Evolutionary conservation across 2,113 vertebrate genomes (phyloP).

Genomic region (Ammodytes dubius): DNA sequence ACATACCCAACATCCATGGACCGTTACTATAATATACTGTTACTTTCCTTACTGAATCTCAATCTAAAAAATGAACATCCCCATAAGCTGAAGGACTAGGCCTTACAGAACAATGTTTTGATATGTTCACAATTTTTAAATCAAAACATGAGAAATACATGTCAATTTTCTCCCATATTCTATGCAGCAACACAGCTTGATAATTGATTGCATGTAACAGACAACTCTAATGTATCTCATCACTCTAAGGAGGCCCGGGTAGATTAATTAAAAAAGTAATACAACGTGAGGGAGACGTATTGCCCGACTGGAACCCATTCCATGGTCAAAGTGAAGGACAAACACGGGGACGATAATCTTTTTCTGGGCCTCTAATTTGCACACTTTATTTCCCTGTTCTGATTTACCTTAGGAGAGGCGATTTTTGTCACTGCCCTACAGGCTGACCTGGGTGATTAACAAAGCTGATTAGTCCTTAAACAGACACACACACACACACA

Average conservation of each 20-base stretch:
- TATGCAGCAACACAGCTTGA: conserved; percentile 59
- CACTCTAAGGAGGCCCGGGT: conserved; percentile 70
- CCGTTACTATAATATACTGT: conserved; percentile 19
- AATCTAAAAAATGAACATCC: conserved; percentile 36
- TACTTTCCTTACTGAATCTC: conserved; percentile 45
- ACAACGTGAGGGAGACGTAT: conserved; percentile 67
- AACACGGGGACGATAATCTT: conserved; percentile 69
- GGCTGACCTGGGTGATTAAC: conserved; percentile 78
- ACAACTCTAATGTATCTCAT: conserved; percentile 67
- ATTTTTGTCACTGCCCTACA: conserved; percentile 60
- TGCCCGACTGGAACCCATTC: conserved; percentile 68
- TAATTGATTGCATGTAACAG: conserved; percentile 67
- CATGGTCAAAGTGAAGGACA: conserved; percentile 83
- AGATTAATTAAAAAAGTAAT: conserved; percentile 80
- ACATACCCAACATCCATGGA: conserved; percentile 18
- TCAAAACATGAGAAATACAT: conserved; percentile 42
- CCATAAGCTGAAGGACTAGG: conserved; percentile 32
- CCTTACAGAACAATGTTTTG: conserved; percentile 25
- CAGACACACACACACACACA: conserved; percentile 4
- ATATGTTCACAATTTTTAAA: conserved; percentile 10
- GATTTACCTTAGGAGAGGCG: conserved; percentile 72
- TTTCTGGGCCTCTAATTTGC: conserved; percentile 73
- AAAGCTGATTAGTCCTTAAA: conserved; percentile 70
- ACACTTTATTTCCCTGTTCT: conserved; percentile 74
- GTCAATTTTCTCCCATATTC: conserved; percentile 58